Percentiles rank a stretch among this genome's conserved stretches.
Conservation (phyloP, 2,888 invertebrate genomes). For the Ashinkailepas kermadecensis region DNA sequence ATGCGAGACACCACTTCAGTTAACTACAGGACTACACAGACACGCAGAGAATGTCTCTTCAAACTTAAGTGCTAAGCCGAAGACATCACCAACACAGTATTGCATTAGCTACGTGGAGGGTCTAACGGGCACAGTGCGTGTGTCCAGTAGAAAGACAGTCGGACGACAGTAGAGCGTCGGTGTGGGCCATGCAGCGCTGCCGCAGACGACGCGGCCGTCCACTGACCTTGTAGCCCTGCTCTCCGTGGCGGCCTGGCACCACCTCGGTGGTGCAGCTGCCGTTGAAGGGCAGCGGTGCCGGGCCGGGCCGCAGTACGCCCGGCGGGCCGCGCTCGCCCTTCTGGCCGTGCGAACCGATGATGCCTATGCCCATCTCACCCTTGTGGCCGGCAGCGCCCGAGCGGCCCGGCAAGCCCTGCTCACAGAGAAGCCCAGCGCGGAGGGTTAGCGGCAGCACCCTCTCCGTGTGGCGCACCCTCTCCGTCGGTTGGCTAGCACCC, state of each 20-base stretch:
- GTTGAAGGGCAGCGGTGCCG: not conserved
- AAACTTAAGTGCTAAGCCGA: too few relatives aligned
- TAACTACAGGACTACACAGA: too few relatives aligned
- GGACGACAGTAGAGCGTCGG: slow-evolving; percentile 34
- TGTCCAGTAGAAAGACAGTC: too few relatives aligned
- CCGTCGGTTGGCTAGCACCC: slow-evolving; percentile 36
- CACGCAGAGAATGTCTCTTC: too few relatives aligned
- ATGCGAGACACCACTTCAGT: too few relatives aligned
- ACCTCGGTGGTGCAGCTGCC: slow-evolving; percentile 1
- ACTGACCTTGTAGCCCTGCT: slow-evolving; percentile 33
- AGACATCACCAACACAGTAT: too few relatives aligned
- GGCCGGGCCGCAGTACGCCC: not conserved
- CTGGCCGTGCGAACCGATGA: slow-evolving; percentile 50
- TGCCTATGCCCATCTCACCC: slow-evolving; percentile 40
- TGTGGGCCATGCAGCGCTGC: slow-evolving; percentile 41
- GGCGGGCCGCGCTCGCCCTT: slow-evolving; percentile 50
- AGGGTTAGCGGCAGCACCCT: slow-evolving; percentile 40
- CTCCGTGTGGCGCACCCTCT: too few relatives aligned
- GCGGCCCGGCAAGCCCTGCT: slow-evolving; percentile 31
- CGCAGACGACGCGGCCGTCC: slow-evolving; percentile 35
- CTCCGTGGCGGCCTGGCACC: not conserved
- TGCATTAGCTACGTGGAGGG: too few relatives aligned
- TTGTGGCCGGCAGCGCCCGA: slow-evolving; percentile 54
- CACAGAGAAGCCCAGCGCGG: slow-evolving; percentile 30
- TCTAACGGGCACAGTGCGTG: too few relatives aligned